A percentile compares a stretch with the other conserved stretches of the same genome.
Evolutionary conservation across 2,113 vertebrate species (phyloP).

Genomic region (Nothoprocta perdicaria): DNA sequence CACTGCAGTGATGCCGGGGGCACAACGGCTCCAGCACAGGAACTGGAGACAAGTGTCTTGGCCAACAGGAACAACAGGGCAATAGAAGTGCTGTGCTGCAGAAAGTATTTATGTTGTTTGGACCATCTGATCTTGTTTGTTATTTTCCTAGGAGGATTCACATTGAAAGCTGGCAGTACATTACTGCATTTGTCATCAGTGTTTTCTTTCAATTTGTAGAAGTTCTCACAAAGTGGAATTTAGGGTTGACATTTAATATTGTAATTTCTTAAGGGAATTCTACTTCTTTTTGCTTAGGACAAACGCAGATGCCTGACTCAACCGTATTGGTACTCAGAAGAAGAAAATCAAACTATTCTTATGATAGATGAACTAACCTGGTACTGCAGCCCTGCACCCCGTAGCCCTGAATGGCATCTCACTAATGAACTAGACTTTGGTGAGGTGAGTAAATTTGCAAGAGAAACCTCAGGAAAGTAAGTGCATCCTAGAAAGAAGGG

Average conservation of each 20-base stretch:
- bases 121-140: conserved; percentile 30
- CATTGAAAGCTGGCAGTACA: conserved; percentile 39
- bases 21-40: not conserved
- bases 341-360: not conserved
- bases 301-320: not conserved
- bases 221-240: conserved; percentile 42
- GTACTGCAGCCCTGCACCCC: not conserved
- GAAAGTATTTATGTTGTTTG: conserved; percentile 41
- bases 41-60: not conserved
- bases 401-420: not conserved
- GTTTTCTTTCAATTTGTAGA: conserved; percentile 49
- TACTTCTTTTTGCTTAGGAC: not conserved
- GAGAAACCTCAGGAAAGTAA: not conserved
- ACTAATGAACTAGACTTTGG: not conserved
- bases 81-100: not conserved
- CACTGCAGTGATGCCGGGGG: not conserved
- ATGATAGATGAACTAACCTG: not conserved
- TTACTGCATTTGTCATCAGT: conserved; percentile 31
- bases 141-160: conserved; percentile 41
- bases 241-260: conserved; percentile 8
- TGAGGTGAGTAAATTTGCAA: not conserved
- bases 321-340: not conserved
- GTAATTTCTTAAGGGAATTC: conserved; percentile 44
- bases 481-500: not conserved
- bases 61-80: not conserved